A percentile compares a stretch with the other conserved stretches of the same genome.
These are phyloP conservation scores for Ormyrus pomaceus DNA, from an alignment of 2,888 invertebrate genomes.

Conservation along the genomic window DNA sequence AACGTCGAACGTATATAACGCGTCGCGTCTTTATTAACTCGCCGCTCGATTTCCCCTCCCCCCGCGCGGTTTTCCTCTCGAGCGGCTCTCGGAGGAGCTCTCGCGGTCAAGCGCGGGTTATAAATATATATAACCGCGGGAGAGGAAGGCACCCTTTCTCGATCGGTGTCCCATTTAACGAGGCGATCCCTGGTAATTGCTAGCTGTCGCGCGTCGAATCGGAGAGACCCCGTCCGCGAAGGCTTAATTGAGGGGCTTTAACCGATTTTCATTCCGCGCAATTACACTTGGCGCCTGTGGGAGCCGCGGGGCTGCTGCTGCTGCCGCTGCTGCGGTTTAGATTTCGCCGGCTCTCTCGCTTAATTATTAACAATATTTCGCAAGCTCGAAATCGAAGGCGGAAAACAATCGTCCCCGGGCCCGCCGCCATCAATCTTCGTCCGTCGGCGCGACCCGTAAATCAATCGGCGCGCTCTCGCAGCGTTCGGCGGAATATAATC, in stretches of 20 bases:
- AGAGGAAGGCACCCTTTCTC: neutral
- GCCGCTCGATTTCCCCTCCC: neutral
- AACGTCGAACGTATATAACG: constrained; percentile 6
- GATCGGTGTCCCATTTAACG: constrained; percentile 26
- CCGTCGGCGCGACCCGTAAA: constrained; percentile 13
- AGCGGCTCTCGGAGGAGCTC: neutral
- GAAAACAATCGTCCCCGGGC: neutral
- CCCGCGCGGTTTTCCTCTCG: neutral
- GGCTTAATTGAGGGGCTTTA: neutral
- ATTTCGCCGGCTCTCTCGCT: neutral
- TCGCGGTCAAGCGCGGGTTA: neutral
- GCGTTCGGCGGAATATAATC: too few relatives aligned
- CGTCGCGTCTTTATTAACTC: neutral
- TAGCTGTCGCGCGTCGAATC: constrained; percentile 10
- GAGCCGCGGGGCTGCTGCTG: too few relatives aligned
- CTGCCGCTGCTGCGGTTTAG: neutral
- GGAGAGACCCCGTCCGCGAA: neutral
- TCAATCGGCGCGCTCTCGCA: constrained; percentile 7
- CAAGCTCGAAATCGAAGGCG: neutral
- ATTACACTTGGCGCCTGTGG: too few relatives aligned
- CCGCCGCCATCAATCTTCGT: constrained; percentile 22
- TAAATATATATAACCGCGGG: too few relatives aligned
- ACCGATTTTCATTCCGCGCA: too few relatives aligned
- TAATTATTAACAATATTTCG: neutral
- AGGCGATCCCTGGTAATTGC: constrained; percentile 11